Percentiles rank a stretch among this genome's conserved stretches.
Evolutionary conservation across 2,888 invertebrate genomes (phyloP).

Genomic region (Tortrix viridana): DNA sequence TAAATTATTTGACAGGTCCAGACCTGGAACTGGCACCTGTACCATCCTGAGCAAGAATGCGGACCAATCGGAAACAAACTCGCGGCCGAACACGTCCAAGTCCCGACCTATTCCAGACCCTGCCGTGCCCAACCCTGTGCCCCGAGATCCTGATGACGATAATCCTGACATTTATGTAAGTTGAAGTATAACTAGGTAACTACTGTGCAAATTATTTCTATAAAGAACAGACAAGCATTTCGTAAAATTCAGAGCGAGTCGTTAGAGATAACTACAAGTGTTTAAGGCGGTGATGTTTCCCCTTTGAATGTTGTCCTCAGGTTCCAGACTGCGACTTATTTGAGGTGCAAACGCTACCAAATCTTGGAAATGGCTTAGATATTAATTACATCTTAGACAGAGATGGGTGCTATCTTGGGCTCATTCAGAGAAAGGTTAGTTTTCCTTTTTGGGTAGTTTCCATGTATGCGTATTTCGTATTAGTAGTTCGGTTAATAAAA

Average conservation of each 20-base stretch:
- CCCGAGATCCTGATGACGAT: slow-evolving; percentile 74
- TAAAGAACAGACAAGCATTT: no score
- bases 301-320: slow-evolving; percentile 59
- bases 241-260: no score
- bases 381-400: slow-evolving; percentile 76
- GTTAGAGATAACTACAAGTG: no score
- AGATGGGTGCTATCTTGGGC: slow-evolving; percentile 87
- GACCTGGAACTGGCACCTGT: slow-evolving; percentile 49
- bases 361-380: slow-evolving; percentile 74
- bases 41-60: slow-evolving; percentile 56
- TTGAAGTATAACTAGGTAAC: slow-evolving; percentile 27
- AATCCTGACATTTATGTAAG: slow-evolving; percentile 69
- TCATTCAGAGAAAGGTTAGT: slow-evolving; percentile 87
- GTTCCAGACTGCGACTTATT: slow-evolving; percentile 89
- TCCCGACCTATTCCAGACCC: slow-evolving; percentile 68
- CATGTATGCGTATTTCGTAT: background rate
- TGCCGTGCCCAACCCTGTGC: slow-evolving; percentile 49
- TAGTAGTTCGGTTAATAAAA: no score
- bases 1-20: slow-evolving; percentile 41
- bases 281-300: background rate
- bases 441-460: background rate
- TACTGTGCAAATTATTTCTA: no score
- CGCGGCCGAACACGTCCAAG: slow-evolving; percentile 59
- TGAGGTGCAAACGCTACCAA: slow-evolving; percentile 84
- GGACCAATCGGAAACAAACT: slow-evolving; percentile 47